These are phyloP conservation scores for Aegithalos caudatus DNA, from an alignment of 2,113 vertebrate species.

Conservation along the genomic window DNA sequence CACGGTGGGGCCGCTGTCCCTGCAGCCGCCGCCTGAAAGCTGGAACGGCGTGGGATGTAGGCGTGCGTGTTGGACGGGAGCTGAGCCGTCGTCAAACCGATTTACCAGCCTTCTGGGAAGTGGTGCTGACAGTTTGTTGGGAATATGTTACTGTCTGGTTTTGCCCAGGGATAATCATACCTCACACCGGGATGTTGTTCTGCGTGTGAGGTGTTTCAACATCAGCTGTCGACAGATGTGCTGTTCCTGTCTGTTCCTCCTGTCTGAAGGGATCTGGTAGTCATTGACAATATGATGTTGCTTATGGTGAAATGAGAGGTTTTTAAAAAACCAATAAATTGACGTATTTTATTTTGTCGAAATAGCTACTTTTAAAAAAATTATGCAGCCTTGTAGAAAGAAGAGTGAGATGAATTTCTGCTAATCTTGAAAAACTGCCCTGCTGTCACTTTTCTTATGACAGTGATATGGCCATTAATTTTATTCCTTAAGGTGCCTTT, in stretches of 20 bases:
- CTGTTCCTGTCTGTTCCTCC: not conserved
- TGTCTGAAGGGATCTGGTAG: not conserved
- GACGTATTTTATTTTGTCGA: not conserved
- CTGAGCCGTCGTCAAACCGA: not conserved
- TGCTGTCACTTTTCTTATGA: not conserved
- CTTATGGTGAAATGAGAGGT: not conserved
- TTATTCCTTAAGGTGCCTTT: not conserved
- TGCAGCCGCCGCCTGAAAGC: not conserved
- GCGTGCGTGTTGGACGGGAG: not conserved
- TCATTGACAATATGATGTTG: not conserved
- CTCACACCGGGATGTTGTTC: rapidly evolving
- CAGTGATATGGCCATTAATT: not conserved
- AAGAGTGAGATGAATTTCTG: not conserved
- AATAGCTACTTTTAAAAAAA: not conserved
- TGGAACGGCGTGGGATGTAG: not conserved
- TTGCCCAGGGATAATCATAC: not conserved
- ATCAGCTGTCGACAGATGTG: not conserved
- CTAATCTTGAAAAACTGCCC: not conserved
- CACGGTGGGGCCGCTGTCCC: not conserved
- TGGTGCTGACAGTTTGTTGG: not conserved
- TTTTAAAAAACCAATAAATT: not conserved
- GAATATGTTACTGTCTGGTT: not conserved
- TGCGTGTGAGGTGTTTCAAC: rapidly evolving
- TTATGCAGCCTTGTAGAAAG: not conserved
- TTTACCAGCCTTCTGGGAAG: not conserved